A percentile compares a stretch with the other conserved stretches of the same genome.
Evolutionary conservation across 2,888 invertebrate genomes (phyloP).

Genomic region (Amblyteles armatorius): DNA sequence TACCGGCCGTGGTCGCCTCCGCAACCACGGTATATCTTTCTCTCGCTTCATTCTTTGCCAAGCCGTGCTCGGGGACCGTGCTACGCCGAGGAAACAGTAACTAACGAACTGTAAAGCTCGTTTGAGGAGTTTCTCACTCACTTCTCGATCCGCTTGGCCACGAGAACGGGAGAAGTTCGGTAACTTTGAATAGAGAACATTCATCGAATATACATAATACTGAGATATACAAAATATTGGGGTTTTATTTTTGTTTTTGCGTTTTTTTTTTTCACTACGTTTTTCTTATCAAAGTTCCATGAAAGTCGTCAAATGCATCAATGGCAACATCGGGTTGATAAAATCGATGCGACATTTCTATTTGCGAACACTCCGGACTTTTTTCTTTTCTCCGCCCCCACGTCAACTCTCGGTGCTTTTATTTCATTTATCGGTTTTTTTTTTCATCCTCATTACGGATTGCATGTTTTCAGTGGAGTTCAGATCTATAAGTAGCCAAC

Average conservation of each 20-base stretch:
- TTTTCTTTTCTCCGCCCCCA: neutral
- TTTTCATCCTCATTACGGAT: neutral
- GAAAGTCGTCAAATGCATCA: neutral
- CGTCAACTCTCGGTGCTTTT: neutral
- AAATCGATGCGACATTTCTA: neutral
- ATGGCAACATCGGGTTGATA: neutral
- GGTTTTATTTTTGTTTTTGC: neutral
- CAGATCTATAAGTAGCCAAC: constrained; percentile 21
- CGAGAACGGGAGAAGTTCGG: constrained; percentile 25
- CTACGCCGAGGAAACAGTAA: constrained; percentile 53
- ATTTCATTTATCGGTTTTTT: neutral
- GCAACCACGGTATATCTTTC: constrained; percentile 42
- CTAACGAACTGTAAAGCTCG: constrained; percentile 41
- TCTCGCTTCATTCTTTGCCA: constrained; percentile 40
- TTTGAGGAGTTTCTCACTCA: constrained; percentile 52
- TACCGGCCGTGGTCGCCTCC: constrained; percentile 39
- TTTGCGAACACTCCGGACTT: neutral
- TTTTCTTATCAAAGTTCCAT: neutral
- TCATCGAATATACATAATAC: neutral
- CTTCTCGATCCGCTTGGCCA: constrained; percentile 1
- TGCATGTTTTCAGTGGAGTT: neutral
- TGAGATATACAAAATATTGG: neutral
- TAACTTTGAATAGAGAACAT: neutral
- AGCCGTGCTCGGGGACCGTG: neutral
- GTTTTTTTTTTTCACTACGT: neutral